These are phyloP conservation scores for Drosophila equinoxialis DNA, from an alignment of 1,140 invertebrate species.

Conservation along the genomic window DNA sequence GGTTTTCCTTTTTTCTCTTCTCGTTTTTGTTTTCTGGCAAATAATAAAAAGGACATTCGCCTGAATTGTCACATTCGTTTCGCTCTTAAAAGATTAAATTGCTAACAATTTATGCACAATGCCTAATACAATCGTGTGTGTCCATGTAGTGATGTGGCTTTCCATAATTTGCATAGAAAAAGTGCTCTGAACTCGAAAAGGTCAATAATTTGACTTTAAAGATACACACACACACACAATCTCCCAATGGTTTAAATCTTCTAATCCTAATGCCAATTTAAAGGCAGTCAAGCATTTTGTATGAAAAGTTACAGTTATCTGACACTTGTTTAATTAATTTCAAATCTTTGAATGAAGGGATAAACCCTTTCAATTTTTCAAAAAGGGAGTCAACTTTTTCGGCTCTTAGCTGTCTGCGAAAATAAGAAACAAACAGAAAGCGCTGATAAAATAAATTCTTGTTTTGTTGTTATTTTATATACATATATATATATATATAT, in stretches of 20 bases:
- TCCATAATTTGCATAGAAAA: conserved; percentile 1
- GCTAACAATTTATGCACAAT: conserved; percentile 41
- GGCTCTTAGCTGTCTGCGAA: not conserved
- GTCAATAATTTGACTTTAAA: conserved; percentile 8
- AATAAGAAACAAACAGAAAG: conserved; percentile 45
- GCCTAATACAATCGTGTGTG: not conserved
- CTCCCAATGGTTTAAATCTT: not conserved
- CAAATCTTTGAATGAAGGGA: conserved; percentile 12
- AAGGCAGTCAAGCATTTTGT: not conserved
- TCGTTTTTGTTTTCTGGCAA: conserved; percentile 20
- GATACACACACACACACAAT: not conserved
- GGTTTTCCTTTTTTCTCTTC: not conserved
- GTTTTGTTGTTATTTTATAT: conserved; percentile 33
- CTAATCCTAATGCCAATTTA: not conserved
- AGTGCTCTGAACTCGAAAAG: conserved; percentile 2
- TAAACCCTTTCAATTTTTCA: conserved; percentile 26
- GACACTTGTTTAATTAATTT: conserved; percentile 71
- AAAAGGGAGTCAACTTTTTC: conserved; percentile 5
- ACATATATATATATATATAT: not conserved
- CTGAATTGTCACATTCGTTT: conserved; percentile 54
- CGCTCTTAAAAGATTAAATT: conserved; percentile 45
- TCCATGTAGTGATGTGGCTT: not conserved
- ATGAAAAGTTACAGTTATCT: not conserved
- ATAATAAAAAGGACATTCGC: conserved; percentile 65
- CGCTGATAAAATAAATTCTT: conserved; percentile 56